Conservation (phyloP, 2,113 vertebrate species). For the Pollachius pollachius region DNA sequence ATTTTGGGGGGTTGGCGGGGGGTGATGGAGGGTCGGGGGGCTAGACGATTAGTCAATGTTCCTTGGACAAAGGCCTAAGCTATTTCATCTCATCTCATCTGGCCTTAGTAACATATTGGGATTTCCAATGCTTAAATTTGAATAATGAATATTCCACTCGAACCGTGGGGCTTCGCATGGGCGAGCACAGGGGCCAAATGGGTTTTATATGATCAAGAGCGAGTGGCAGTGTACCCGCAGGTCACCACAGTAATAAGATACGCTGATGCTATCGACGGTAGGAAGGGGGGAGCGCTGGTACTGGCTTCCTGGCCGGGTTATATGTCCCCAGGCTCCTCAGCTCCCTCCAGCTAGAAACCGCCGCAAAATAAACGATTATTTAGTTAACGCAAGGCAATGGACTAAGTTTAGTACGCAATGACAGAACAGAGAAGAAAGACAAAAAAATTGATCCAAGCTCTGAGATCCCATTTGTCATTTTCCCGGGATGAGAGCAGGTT, state of each 20-base stretch:
- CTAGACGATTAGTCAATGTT: slow-evolving; percentile 71
- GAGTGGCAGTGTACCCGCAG: slow-evolving; percentile 54
- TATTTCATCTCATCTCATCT: slow-evolving; percentile 75
- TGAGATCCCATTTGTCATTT: slow-evolving; percentile 17
- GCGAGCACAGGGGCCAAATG: slow-evolving; percentile 48
- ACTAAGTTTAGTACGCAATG: slow-evolving; percentile 22
- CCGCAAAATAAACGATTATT: slow-evolving; percentile 66
- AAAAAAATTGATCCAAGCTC: slow-evolving; percentile 29
- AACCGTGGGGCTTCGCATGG: slow-evolving; percentile 33
- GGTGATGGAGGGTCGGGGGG: slow-evolving; percentile 25
- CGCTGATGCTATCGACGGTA: slow-evolving; percentile 57
- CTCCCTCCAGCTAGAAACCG: slow-evolving; percentile 33
- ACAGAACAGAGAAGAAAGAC: slow-evolving; percentile 29
- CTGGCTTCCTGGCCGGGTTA: slow-evolving; percentile 63
- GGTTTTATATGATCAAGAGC: slow-evolving; percentile 66
- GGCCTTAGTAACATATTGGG: slow-evolving; percentile 70
- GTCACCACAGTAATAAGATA: slow-evolving; percentile 69
- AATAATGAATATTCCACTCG: slow-evolving; percentile 72
- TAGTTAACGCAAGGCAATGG: slow-evolving; percentile 76
- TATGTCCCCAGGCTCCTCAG: slow-evolving; percentile 38
- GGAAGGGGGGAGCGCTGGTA: slow-evolving; percentile 46
- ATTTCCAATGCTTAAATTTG: slow-evolving; percentile 74
- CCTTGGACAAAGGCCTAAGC: slow-evolving; percentile 71
- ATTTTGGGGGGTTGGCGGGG: slow-evolving; percentile 40
- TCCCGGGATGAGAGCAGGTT: slow-evolving; percentile 13